Percentiles rank a stretch among this genome's conserved stretches.
These are phyloP conservation scores for Microtus richardsoni DNA, from an alignment of 2,113 vertebrate genomes.

Conservation along the genomic window DNA sequence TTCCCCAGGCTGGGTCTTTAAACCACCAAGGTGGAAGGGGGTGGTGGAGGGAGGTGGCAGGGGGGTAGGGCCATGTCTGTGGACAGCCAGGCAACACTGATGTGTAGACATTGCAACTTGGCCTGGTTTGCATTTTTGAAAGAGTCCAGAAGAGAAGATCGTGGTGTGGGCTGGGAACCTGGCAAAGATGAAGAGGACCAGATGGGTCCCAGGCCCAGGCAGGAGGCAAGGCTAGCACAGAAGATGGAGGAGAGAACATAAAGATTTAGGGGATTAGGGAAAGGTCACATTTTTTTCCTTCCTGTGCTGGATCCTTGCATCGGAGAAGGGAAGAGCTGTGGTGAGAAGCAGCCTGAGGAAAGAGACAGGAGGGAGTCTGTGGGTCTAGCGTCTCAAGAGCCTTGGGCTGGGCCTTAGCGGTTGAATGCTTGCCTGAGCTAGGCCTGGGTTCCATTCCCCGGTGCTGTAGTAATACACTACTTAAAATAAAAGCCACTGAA, in stretches of 20 bases:
- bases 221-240: not conserved
- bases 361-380: not conserved
- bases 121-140: not conserved
- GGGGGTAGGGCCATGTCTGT: not conserved
- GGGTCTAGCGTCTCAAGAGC: no score
- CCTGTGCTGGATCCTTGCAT: not conserved
- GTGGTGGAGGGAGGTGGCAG: not conserved
- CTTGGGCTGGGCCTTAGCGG: not conserved
- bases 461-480: not conserved
- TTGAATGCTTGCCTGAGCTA: not conserved
- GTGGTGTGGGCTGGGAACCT: not conserved
- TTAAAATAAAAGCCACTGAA: no score
- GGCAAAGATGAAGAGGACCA: not conserved
- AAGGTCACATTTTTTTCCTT: not conserved
- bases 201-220: not conserved
- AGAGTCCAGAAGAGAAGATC: not conserved
- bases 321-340: not conserved
- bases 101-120: rapidly evolving
- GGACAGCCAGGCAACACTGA: not conserved
- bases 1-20: not conserved
- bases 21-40: not conserved
- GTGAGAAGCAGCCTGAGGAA: not conserved
- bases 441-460: not conserved
- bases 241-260: rapidly evolving
- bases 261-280: not conserved